phyloP scores from a whole-genome alignment of 1,140 invertebrate species.

The Lerema accius region DNA sequence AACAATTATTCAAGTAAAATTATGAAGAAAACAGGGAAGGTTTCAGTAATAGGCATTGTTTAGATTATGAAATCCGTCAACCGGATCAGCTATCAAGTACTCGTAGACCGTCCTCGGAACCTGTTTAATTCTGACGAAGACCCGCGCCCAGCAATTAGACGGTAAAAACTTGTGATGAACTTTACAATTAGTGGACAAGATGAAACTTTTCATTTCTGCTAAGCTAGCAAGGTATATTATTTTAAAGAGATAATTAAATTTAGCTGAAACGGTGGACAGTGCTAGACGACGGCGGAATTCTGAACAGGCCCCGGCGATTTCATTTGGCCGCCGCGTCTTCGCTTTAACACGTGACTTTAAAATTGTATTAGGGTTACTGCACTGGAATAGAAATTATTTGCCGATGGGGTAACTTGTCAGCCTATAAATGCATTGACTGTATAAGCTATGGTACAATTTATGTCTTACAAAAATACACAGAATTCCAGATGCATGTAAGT shows the following conservation, averaged over 20 bases:
- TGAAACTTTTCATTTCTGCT: conserved; percentile 19
- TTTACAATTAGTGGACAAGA: conserved; percentile 15
- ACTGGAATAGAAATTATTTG: conserved; percentile 20
- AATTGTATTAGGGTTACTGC: conserved; percentile 36
- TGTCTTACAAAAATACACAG: no score
- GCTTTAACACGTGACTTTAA: conserved; percentile 48
- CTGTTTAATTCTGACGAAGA: no score
- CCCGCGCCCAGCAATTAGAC: no score
- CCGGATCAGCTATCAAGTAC: no score
- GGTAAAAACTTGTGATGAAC: neutral
- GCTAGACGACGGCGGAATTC: conserved; percentile 59
- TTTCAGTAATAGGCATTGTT: no score
- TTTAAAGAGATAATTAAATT: conserved; percentile 76
- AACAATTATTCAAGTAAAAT: no score
- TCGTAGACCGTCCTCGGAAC: no score
- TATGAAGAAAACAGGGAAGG: no score
- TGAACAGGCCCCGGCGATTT: conserved; percentile 59
- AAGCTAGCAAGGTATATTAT: conserved; percentile 46
- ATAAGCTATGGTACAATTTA: no score
- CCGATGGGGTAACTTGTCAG: conserved; percentile 9
- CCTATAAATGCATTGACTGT: conserved; percentile 14
- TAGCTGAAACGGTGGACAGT: conserved; percentile 57
- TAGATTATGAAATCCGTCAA: no score
- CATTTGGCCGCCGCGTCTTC: conserved; percentile 57
- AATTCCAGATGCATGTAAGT: no score